Conservation (phyloP, 2,113 vertebrate species). For the Turdus rufiventris region DNA sequence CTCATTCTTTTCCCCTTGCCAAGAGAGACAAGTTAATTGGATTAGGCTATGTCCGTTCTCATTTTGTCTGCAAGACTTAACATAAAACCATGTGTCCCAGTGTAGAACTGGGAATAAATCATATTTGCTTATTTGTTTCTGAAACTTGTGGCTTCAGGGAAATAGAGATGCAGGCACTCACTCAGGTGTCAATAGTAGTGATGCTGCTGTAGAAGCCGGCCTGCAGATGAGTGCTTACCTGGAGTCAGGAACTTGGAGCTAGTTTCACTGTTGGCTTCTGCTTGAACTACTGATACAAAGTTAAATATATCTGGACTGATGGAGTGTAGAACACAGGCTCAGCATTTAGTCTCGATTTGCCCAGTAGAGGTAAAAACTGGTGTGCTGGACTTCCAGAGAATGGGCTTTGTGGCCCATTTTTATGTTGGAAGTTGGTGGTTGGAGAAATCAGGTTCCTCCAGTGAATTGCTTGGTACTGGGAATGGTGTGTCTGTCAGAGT, state of each 20-base stretch:
- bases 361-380: neutral
- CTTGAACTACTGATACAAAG: neutral
- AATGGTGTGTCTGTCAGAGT: neutral
- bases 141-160: neutral
- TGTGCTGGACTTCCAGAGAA: neutral
- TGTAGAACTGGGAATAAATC: neutral
- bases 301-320: neutral
- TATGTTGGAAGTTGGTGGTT: neutral
- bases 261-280: neutral
- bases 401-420: neutral
- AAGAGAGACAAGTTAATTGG: neutral
- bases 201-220: neutral
- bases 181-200: neutral
- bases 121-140: neutral
- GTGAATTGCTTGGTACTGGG: neutral
- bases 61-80: neutral
- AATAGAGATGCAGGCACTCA: accelerated
- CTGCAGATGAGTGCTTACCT: neutral
- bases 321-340: neutral
- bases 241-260: neutral
- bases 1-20: neutral
- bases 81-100: neutral
- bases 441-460: neutral
- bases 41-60: neutral
- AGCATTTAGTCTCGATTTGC: neutral